phyloP scores from a whole-genome alignment of 2,888 invertebrate species.

The Cheilosia variabilis region DNA sequence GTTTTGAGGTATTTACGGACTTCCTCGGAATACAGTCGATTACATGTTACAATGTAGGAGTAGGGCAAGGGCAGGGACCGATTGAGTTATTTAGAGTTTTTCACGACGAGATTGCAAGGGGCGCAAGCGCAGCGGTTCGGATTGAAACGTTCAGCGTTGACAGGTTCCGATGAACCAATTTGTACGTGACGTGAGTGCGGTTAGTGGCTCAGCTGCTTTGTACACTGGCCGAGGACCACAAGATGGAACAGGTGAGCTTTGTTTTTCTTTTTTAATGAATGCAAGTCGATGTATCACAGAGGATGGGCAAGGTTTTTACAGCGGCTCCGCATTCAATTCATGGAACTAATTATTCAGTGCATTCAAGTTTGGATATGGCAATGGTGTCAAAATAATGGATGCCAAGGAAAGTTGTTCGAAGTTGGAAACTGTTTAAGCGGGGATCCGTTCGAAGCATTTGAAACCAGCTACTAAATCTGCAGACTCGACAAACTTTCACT shows the following conservation, averaged over 20 bases:
- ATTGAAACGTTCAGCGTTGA: conserved; percentile 60
- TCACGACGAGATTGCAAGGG: conserved; percentile 18
- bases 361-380: not conserved
- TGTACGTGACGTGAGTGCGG: conserved; percentile 66
- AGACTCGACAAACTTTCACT: no score
- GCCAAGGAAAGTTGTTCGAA: no score
- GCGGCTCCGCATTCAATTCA: no score
- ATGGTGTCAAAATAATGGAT: no score
- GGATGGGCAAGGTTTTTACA: not conserved
- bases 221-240: not conserved
- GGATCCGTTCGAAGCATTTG: no score
- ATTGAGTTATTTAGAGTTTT: conserved; percentile 70
- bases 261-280: conserved; percentile 22
- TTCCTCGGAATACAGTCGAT: conserved; percentile 18
- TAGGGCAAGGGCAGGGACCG: not conserved
- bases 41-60: conserved; percentile 21
- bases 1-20: conserved; percentile 45
- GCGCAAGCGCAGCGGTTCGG: conserved; percentile 17
- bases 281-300: not conserved
- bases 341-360: not conserved
- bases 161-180: conserved; percentile 66
- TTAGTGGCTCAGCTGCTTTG: not conserved
- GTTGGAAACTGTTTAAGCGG: no score
- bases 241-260: conserved; percentile 2
- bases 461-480: no score